Base-by-base conservation (phyloP, 2,888 invertebrate genomes). In the Megamerina dolium region DNA sequence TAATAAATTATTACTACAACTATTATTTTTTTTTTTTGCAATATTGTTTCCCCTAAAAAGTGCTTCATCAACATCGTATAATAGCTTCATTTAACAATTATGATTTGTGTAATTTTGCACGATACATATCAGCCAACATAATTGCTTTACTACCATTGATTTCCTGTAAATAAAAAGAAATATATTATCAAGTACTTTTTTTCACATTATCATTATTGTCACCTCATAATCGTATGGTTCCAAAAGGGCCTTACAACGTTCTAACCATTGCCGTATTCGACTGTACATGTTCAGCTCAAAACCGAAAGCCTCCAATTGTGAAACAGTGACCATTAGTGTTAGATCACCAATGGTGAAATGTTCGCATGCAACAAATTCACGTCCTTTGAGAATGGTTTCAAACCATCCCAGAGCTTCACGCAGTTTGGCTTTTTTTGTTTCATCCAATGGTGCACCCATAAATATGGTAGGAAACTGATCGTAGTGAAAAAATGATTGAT, bases 171-270 rank as follows among this genome's bases (percentile, higher is more conserved):
- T 23, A 12, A 23, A 20, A 38, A 8, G 10, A 14, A 26, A n/a
- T n/a, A 32, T 1, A 41, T 3, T 3, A 30, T 16, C n/a, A 23
- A 5, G 21, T 6, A 10, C 10, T 23, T 29, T 6, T 16, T 34
- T 14, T 14, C n/a, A 8, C 18, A 19, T 12, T 3, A 21, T 9
- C 20, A 5, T 13, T 17, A 5, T 5, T 43, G 41, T 47, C 47
- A 63, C 84, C 37, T 81, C 76, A 59, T 85, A 87, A 1, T 82
- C 86, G 51, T 75, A 81, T 2, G 79, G 78, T 33, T 77, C 77
- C 60, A 86, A 66, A 14, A 74, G 75, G 14, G 76, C 76, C 67
- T 82, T 83, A 52, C 80, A 80, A 48, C 79, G 75, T 38, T 79
- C 76, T 50, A 79, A 80, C 86, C 86, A 87, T 14, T 75, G 74